Evolutionary conservation across 2,797 vertebrate genomes (phyloP), one percentile per base, ranked within the genome.

Genomic region (Pangasius krempfi): DNA sequence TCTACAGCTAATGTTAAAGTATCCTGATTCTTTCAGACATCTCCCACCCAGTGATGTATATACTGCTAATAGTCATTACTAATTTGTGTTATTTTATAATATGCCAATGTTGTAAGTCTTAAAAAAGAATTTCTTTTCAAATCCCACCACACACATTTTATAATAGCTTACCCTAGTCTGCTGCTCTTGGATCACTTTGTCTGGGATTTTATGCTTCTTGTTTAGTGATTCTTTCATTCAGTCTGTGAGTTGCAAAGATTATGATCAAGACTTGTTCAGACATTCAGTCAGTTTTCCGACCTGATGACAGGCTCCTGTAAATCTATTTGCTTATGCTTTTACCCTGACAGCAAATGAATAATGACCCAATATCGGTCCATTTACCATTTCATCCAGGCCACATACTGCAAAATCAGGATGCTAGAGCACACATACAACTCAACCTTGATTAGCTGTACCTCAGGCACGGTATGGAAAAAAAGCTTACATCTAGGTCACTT

Each of bases 281-380:
- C 60, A 18, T 64, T 58, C 54, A 58, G 54, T 83, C 40, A n/a
- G 40, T 66, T 83, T 22, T 64, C 37, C 25, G 22, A 82, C 58
- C 56, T 27, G 80, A 62, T 16, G 37, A 44, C 37, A 44, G 7
- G 58, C 37, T 16, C 30, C 37, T 44, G 76, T 44, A 82, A 82
- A 82, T 82, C 58, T 62, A 27, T 82, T 62, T 47, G 80, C 52
- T 44, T 22, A 82, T 82, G 37, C 37, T 44, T n/a, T 82, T 44
- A 82, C 5, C 13, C 12, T 4, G 10, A 62, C 20, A 82, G 5
- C 6, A 40, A 40, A 62, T 44, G 37, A 82, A 37, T 44, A 82
- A 40, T 80, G 54, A 80, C 16, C 52, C 30, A 58, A 58, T 52
- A 58, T 60, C 27, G 20, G 79, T 40, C n/a, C 76, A 12, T 58